Conservation (phyloP, 2,888 invertebrate genomes). For the Ecliptopera silaceata region DNA sequence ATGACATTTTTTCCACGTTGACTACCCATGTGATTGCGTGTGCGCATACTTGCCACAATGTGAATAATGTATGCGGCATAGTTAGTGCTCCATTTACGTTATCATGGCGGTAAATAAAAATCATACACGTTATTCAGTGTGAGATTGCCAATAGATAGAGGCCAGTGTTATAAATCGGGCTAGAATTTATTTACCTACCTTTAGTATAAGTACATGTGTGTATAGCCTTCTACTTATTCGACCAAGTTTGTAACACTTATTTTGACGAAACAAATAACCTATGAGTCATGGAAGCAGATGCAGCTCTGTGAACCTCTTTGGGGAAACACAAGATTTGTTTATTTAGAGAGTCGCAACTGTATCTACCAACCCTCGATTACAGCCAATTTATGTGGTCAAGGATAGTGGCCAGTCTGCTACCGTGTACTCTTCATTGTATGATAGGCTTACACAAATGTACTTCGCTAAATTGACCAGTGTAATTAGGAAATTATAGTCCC, state of each 20-base stretch:
- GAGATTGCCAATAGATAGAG: slow-evolving; percentile 52
- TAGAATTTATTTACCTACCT: too few species aligned
- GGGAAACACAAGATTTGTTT: slow-evolving; percentile 33
- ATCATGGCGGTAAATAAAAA: slow-evolving; percentile 71
- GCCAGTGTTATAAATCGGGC: slow-evolving; percentile 13
- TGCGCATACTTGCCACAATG: slow-evolving; percentile 61
- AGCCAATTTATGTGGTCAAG: too few species aligned
- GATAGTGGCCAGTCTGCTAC: too few species aligned
- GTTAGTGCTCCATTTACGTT: slow-evolving; percentile 78
- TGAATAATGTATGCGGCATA: slow-evolving; percentile 68
- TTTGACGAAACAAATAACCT: too few species aligned
- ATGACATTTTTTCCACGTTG: slow-evolving; percentile 65
- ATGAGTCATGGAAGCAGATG: slow-evolving; percentile 27
- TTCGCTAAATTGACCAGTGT: too few species aligned
- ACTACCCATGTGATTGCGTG: slow-evolving; percentile 64
- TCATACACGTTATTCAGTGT: slow-evolving; percentile 58
- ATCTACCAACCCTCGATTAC: too few species aligned
- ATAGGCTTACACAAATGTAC: too few species aligned
- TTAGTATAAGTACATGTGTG: too few species aligned
- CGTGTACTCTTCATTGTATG: too few species aligned
- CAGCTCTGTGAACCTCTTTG: slow-evolving; percentile 13
- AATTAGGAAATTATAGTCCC: too few species aligned
- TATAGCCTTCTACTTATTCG: too few species aligned
- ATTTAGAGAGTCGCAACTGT: background rate
- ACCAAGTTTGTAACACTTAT: too few species aligned